Conservation (phyloP, 2,113 vertebrate genomes). For the Haplotaxodon microlepis region DNA sequence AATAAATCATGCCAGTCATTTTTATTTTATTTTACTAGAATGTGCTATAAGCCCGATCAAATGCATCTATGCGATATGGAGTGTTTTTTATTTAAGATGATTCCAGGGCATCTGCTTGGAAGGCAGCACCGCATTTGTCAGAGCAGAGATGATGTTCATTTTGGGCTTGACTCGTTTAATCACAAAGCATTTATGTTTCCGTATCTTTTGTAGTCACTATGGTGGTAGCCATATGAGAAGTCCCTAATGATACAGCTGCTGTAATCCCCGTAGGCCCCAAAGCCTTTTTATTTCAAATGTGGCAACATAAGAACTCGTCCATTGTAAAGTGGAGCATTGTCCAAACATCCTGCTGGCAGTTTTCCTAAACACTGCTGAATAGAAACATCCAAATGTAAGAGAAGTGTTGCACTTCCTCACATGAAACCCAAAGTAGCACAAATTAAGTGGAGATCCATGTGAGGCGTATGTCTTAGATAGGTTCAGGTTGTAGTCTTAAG, state of each 20-base stretch:
- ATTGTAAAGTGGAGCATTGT: constrained; percentile 5
- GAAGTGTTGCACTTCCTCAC: not conserved
- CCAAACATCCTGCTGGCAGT: constrained; percentile 21
- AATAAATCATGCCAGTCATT: constrained; percentile 62
- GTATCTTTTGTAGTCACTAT: not conserved
- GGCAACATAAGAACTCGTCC: constrained; percentile 2
- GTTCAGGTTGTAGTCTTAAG: constrained; percentile 26
- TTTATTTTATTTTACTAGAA: constrained; percentile 37
- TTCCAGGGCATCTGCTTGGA: constrained; percentile 7
- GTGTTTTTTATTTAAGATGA: not conserved
- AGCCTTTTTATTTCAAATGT: constrained; percentile 25
- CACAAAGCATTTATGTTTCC: not conserved
- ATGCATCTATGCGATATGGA: constrained; percentile 28
- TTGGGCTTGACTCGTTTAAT: constrained; percentile 1
- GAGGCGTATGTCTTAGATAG: not conserved
- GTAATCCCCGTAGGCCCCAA: constrained; percentile 19
- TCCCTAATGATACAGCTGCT: constrained; percentile 31
- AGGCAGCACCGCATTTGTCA: not conserved
- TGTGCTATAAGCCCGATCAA: constrained; percentile 50
- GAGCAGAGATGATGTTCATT: not conserved
- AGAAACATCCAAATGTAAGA: not conserved
- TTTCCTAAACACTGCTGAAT: constrained; percentile 15
- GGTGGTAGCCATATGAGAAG: constrained; percentile 12
- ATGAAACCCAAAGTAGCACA: not conserved
- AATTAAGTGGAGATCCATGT: not conserved